Evolutionary conservation across 1,140 invertebrate genomes (phyloP).

Genomic region (Oreohelix idahoensis): DNA sequence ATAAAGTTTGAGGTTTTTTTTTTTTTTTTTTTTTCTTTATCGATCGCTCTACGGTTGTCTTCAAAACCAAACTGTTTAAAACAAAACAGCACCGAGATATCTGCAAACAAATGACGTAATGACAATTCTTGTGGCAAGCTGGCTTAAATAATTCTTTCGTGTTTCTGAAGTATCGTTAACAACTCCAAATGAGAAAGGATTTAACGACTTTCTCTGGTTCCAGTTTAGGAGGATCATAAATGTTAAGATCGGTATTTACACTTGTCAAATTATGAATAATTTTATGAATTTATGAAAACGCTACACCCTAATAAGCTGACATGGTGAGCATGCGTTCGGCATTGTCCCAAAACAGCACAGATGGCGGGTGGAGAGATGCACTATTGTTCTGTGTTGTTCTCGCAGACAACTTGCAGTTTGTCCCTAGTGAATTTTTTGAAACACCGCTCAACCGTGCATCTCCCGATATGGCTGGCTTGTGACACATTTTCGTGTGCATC

Average conservation of each 20-base stretch:
- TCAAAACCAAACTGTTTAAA: too few relatives aligned
- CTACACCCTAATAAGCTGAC: not conserved
- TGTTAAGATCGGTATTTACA: not conserved
- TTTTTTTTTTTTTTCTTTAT: too few relatives aligned
- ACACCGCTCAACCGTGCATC: not conserved
- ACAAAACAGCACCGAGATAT: too few relatives aligned
- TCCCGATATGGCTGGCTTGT: not conserved
- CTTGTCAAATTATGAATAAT: slow-evolving; percentile 19
- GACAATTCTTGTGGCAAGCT: too few relatives aligned
- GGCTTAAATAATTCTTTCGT: too few relatives aligned
- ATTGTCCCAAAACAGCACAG: slow-evolving; percentile 2
- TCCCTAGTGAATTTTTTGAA: not conserved
- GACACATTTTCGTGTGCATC: not conserved
- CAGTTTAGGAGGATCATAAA: too few relatives aligned
- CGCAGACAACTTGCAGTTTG: not conserved
- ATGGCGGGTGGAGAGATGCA: not conserved
- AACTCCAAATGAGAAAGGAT: too few relatives aligned
- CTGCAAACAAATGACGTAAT: too few relatives aligned
- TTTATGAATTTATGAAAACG: not conserved
- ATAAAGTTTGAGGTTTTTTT: too few relatives aligned
- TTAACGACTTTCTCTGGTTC: too few relatives aligned
- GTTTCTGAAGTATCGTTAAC: too few relatives aligned
- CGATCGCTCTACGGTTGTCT: too few relatives aligned
- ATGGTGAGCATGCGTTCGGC: not conserved
- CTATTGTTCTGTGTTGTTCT: slow-evolving; percentile 6